These are phyloP conservation scores for Thysanoteuthis rhombus DNA, from an alignment of 2,888 invertebrate genomes.

Conservation along the genomic window DNA sequence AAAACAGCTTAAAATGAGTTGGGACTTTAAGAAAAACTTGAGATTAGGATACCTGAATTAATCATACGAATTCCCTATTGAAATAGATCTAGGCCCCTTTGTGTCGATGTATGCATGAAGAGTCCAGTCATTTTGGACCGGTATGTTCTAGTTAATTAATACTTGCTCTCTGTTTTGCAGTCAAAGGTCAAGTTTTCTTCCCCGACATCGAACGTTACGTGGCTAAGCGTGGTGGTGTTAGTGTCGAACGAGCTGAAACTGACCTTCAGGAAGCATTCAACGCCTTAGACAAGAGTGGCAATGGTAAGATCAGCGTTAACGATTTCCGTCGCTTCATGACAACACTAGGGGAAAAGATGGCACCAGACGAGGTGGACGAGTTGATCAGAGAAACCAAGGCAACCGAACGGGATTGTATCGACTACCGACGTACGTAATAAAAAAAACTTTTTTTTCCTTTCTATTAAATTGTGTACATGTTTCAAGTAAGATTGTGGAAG, in stretches of 20 bases:
- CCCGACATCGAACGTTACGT: slow-evolving; percentile 56
- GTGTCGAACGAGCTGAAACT: slow-evolving; percentile 49
- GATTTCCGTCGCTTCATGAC: slow-evolving; percentile 60
- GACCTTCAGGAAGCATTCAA: slow-evolving; percentile 59
- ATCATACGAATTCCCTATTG: too few relatives aligned
- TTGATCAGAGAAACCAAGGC: slow-evolving; percentile 50
- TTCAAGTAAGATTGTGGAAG: too few relatives aligned
- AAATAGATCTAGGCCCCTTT: too few relatives aligned
- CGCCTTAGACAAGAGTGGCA: slow-evolving; percentile 53
- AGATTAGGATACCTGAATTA: too few relatives aligned
- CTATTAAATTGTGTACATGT: too few relatives aligned
- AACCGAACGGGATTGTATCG: slow-evolving; percentile 51
- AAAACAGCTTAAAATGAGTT: too few relatives aligned
- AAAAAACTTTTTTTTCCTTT: too few relatives aligned
- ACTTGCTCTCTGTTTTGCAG: slow-evolving; percentile 39
- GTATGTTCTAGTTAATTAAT: background rate
- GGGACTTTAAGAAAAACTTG: too few relatives aligned
- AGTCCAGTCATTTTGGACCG: too few relatives aligned
- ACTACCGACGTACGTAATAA: slow-evolving; percentile 50
- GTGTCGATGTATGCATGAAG: too few relatives aligned
- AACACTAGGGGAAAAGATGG: slow-evolving; percentile 60
- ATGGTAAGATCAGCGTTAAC: slow-evolving; percentile 51
- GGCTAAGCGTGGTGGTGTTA: slow-evolving; percentile 50
- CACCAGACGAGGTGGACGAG: slow-evolving; percentile 57
- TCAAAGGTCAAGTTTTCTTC: slow-evolving; percentile 53